phyloP scores from a whole-genome alignment of 2,797 vertebrate species.

The Sebastes wilsoni region DNA sequence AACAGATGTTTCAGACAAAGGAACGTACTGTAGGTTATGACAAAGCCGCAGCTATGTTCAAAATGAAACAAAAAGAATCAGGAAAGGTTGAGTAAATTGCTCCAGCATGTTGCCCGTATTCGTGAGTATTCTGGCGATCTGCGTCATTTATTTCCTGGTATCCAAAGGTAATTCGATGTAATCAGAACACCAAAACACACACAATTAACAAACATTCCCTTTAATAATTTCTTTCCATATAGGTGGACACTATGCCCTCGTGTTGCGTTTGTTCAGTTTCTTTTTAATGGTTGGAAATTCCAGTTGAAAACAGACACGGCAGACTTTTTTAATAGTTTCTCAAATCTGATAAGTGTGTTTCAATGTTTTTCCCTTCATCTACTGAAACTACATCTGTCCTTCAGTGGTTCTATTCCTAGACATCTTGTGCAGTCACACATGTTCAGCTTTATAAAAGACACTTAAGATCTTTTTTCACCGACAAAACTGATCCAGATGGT shows the following conservation, averaged over 20 bases:
- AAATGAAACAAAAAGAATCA: constrained; percentile 4
- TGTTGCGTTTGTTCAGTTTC: neutral
- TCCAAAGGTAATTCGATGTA: neutral
- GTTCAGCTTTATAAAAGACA: neutral
- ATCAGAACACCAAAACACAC: neutral
- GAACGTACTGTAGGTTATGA: neutral
- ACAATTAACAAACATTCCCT: neutral
- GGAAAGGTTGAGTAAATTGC: neutral
- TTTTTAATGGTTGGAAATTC: no score
- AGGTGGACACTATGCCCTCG: neutral
- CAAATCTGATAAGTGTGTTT: neutral
- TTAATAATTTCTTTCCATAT: neutral
- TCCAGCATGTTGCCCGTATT: neutral
- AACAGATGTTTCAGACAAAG: neutral
- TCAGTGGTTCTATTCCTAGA: neutral
- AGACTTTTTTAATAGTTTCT: neutral
- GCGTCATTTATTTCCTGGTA: constrained; percentile 2
- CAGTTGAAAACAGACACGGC: neutral
- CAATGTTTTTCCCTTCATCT: neutral
- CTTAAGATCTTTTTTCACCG: neutral
- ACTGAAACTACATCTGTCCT: neutral
- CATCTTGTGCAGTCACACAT: neutral
- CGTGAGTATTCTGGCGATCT: neutral
- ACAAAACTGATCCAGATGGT: constrained; percentile 9
- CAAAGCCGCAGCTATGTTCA: no score